Base-by-base conservation (phyloP, 2,888 invertebrate species). In the Stegana nigrithorax region DNA sequence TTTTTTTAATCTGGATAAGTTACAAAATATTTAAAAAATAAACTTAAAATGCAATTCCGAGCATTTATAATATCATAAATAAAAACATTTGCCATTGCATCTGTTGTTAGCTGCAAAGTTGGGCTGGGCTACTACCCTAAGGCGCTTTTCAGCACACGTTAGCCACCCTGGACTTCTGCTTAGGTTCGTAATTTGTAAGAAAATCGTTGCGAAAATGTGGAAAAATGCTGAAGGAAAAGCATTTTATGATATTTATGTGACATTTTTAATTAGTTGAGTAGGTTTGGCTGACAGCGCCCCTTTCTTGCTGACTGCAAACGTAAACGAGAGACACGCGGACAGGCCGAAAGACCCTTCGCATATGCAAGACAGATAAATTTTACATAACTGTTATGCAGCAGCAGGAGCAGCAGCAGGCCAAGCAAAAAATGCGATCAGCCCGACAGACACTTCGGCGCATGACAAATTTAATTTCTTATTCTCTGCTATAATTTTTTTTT, bases 391-490 rank as follows among this genome's bases (percentile, higher is more conserved):
- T 21, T 21, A 10, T 23, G 6, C n/a, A 39, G 39, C 17, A 14
- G 39, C 39, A 39, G 17, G 14, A 14, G 39, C 39, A 14, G 36
- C 36, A 2, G 32, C 32, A 12, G 32, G 19, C 14, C 14, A 45
- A 45, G 19, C 45, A 47, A 5, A n/a, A 21, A 47, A 8, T n/a
- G 47, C 36, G 47, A 23, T 21, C 21, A 14, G 44, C 44, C 1
- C 44, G 23, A 36, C 12, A n/a, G 10, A 36, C 36, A 10, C 8
- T 51, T 12, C n/a, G 59, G 55, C 67, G 77, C 76, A 79, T 76
- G 76, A 75, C 76, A 79, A 76, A 76, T 79, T 77, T 73, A 72
- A 79, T 79, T 79, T 77, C 77, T 76, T 79, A 79, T 68, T 75
- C 74, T 69, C 71, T 56, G 67, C 67, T 61, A 39, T 59, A 59